Conservation (phyloP, 2,113 vertebrate genomes). For the Bucco capensis region DNA sequence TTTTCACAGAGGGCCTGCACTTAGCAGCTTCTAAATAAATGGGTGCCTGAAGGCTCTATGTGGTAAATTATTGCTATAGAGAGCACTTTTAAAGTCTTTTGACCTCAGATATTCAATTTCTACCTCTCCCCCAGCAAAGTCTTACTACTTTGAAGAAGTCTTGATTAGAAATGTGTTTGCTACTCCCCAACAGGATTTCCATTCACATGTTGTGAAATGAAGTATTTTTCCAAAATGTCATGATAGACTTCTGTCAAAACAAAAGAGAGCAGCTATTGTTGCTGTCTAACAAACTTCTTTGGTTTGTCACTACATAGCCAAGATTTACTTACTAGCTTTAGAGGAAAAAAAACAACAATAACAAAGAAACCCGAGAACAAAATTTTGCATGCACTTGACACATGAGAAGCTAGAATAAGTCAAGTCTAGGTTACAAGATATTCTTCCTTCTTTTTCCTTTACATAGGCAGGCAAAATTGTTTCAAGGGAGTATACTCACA, state of each 20-base stretch:
- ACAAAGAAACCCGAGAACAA: not conserved
- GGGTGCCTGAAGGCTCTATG: not conserved
- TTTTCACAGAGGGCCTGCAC: not conserved
- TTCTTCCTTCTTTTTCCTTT: not conserved
- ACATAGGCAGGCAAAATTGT: not conserved
- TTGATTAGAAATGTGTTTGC: not conserved
- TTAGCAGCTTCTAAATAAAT: not conserved
- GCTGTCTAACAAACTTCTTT: not conserved
- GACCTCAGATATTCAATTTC: not conserved
- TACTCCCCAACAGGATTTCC: not conserved
- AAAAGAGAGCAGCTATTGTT: not conserved
- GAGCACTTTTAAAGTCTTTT: conserved; percentile 9
- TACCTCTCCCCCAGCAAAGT: not conserved
- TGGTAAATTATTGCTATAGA: conserved; percentile 16
- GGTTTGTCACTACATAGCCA: not conserved
- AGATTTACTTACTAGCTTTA: not conserved
- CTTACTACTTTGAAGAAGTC: not conserved
- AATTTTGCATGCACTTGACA: not conserved
- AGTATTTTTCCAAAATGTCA: not conserved
- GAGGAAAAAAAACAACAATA: not conserved
- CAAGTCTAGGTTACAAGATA: not conserved
- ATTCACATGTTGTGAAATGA: not conserved
- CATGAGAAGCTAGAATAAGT: not conserved
- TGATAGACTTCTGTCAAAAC: not conserved
- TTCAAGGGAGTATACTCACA: not conserved